Evolutionary conservation across 2,113 vertebrate species (phyloP).

Genomic region (Saimiri boliviensis): DNA sequence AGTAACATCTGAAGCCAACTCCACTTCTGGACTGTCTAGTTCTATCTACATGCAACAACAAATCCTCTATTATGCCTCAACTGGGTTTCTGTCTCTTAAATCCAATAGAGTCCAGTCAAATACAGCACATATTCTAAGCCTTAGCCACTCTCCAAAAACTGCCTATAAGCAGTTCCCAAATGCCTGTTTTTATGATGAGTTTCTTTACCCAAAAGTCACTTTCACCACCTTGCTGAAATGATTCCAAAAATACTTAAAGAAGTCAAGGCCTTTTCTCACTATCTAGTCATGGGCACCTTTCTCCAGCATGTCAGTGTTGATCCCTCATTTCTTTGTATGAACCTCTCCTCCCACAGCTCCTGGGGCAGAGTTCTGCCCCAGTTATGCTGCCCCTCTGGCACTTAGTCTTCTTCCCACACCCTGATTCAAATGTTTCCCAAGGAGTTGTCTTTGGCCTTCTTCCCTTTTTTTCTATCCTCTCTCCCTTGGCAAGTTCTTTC

Average conservation of each 20-base stretch:
- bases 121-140: neutral
- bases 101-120: neutral
- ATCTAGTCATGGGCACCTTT: neutral
- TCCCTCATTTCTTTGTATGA: neutral
- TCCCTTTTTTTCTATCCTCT: conserved; percentile 57
- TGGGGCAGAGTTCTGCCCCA: conserved; percentile 53
- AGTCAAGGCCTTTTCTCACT: neutral
- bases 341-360: conserved; percentile 23
- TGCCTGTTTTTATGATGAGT: neutral
- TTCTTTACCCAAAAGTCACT: neutral
- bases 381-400: conserved; percentile 33
- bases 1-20: neutral
- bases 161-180: neutral
- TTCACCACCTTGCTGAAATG: neutral
- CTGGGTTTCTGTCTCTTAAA: conserved; percentile 16
- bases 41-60: neutral
- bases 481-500: conserved; percentile 48
- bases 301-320: neutral
- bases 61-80: neutral
- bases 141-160: neutral
- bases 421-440: conserved; percentile 64
- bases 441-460: conserved; percentile 59
- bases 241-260: neutral
- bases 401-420: conserved; percentile 64
- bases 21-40: neutral